Evolutionary conservation across 2,113 vertebrate genomes (phyloP), one percentile per base, ranked within the genome.

Genomic region (Tautogolabrus adspersus): DNA sequence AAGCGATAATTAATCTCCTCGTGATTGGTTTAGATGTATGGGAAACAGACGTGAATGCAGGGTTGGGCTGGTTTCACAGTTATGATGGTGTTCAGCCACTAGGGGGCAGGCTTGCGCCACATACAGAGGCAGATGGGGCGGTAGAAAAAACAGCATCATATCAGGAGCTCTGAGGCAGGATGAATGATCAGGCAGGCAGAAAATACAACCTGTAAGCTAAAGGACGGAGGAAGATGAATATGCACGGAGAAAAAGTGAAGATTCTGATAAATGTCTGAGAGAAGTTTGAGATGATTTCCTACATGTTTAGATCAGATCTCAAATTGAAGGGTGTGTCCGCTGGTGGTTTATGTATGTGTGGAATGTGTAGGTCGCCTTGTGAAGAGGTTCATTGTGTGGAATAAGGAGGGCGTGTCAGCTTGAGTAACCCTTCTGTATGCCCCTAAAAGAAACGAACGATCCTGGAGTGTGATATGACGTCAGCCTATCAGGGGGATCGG

Each of bases 91-190:
- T 51, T 22, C 1, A 2, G 18, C 5, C 92, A 91, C 74, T 58
- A 72, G 93, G 83, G 91, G 92, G 90, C 93, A 93, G 86, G 38
- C 79, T 87, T 82, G 89, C 10, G 51, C 85, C 81, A 77, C 66
- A 19, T 10, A 18, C 19, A 10, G 30, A 62, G 21, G 57, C 49
- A 61, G 62, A 76, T 72, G 68, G 16, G 59, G 19, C 62, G 70
- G 67, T 62, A 77, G 73, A 79, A 64, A 82, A 85, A 72, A 55
- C 30, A 79, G 58, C 72, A 70, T 58, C 38, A 54, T 86, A 75
- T 88, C 76, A 77, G 78, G 58, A 78, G 83, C 77, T 75, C 37
- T 54, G 75, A 85, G 76, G 79, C 49, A 77, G 72, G 84, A 88
- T 85, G 81, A 84, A 88, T 87, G 23, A 88, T 91, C 84, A 75